Base-by-base conservation (phyloP, 1,140 invertebrate genomes). In the Drosophila bipectinata region DNA sequence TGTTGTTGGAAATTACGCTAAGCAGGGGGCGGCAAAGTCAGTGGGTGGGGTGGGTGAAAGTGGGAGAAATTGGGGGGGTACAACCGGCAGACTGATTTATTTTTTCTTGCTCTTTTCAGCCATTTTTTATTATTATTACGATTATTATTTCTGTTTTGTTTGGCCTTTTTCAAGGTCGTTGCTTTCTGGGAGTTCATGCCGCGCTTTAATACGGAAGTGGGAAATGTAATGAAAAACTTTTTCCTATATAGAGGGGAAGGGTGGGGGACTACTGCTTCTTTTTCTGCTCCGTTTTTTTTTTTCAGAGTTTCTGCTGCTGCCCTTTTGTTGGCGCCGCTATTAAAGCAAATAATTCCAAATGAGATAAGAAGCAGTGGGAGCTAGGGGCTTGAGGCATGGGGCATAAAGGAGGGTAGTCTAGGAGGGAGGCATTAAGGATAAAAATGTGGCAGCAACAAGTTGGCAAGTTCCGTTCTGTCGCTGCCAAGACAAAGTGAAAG, bases 151-250 rank as follows among this genome's bases (percentile, higher is more conserved):
- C 74, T 78, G 71, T 75, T 87, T 81, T 69, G 49, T 69, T 69
- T 56, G 73, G 78, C 61, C 74, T 64, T 73, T 82, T 68, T 81
- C 82, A 87, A 87, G 82, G 82, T 88, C 82, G 82, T 71, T 63
- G 81, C 81, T 62, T 62, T 72, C 56, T 18, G 44, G 54, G 67
- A 64, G 55, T 75, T 81, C 14, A 21, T 21, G 21, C 21, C 24
- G 14, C 49, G 8, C 63, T 80, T 80, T 80, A 80, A 80, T 66
- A 71, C 82, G 82, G 83, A 84, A 85, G 79, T 84, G 73, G 73
- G 60, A 88, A 87, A 82, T 87, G 82, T 87, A 88, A 87, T 87
- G 82, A 88, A 87, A 87, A 88, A 87, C 56, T 88, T 87, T 71
- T 87, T 79, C 59, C 14, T 14, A 2, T 41, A 18, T 18, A 44